phyloP scores from a whole-genome alignment of 2,888 invertebrate genomes.

The Theristus sp. region DNA sequence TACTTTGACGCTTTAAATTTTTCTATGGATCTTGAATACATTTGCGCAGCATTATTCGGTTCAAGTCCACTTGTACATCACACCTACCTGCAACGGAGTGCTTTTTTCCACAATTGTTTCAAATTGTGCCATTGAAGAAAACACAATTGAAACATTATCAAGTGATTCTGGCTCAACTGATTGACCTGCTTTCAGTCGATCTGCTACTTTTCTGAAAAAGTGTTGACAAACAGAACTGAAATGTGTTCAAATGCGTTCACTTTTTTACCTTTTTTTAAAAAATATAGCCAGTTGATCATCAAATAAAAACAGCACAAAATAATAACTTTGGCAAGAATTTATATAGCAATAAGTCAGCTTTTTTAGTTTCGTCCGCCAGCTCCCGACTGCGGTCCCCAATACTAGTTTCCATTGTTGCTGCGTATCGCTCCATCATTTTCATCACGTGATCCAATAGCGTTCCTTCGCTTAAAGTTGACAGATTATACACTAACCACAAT shows the following conservation, averaged over 20 bases:
- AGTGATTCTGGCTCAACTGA: constrained; percentile 76
- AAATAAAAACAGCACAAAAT: neutral
- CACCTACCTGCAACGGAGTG: constrained; percentile 51
- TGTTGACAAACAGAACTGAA: too few relatives aligned
- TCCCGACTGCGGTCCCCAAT: constrained; percentile 84
- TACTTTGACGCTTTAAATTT: neutral
- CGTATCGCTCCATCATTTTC: constrained; percentile 92
- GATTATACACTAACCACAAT: neutral
- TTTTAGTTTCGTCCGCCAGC: constrained; percentile 81
- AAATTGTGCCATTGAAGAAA: constrained; percentile 83
- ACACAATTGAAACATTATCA: constrained; percentile 67
- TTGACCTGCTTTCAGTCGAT: constrained; percentile 68
- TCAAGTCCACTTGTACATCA: neutral
- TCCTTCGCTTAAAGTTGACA: constrained; percentile 47
- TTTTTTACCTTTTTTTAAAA: neutral
- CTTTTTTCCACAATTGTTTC: constrained; percentile 79
- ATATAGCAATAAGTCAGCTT: constrained; percentile 51
- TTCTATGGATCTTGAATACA: neutral
- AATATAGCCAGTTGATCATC: neutral
- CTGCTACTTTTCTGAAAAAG: constrained; percentile 58
- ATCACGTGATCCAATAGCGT: constrained; percentile 96
- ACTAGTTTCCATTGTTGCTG: constrained; percentile 73
- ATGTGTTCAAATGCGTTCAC: too few relatives aligned
- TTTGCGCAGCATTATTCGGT: neutral
- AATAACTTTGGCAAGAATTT: constrained; percentile 39